Conservation (phyloP, 2,888 invertebrate genomes). For the Drosophila demipolita region DNA sequence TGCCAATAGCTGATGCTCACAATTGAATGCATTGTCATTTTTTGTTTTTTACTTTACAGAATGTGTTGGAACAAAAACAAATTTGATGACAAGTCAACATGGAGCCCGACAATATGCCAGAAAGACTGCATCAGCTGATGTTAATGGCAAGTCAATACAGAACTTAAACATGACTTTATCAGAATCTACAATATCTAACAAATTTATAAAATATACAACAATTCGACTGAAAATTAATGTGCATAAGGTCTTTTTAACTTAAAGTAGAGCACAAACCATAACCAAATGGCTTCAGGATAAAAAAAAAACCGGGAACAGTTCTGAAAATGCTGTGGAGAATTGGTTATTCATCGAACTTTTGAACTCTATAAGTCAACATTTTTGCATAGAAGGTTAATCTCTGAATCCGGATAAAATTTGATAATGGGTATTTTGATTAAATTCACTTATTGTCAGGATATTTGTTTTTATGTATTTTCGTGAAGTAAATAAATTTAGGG, state of each 20-base stretch:
- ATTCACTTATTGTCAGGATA: neutral
- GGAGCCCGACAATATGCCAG: neutral
- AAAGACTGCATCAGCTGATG: neutral
- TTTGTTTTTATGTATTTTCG: neutral
- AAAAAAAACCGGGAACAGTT: neutral
- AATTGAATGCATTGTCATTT: neutral
- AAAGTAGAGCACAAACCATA: too few relatives aligned
- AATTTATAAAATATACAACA: neutral
- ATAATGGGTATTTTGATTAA: neutral
- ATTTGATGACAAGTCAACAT: neutral
- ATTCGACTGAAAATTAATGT: too few relatives aligned
- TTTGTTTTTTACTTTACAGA: neutral
- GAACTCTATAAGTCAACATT: neutral
- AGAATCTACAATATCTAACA: neutral
- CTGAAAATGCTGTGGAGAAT: neutral
- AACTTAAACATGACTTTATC: neutral
- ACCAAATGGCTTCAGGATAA: too few relatives aligned
- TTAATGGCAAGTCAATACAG: neutral
- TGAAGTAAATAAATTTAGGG: neutral
- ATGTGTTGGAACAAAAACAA: neutral
- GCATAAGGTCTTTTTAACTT: too few relatives aligned
- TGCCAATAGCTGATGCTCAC: slow-evolving; percentile 15
- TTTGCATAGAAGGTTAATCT: neutral
- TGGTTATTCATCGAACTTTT: neutral
- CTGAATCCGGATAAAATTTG: neutral